Conservation (phyloP, 2,113 vertebrate genomes). For the Gadus chalcogrammus region DNA sequence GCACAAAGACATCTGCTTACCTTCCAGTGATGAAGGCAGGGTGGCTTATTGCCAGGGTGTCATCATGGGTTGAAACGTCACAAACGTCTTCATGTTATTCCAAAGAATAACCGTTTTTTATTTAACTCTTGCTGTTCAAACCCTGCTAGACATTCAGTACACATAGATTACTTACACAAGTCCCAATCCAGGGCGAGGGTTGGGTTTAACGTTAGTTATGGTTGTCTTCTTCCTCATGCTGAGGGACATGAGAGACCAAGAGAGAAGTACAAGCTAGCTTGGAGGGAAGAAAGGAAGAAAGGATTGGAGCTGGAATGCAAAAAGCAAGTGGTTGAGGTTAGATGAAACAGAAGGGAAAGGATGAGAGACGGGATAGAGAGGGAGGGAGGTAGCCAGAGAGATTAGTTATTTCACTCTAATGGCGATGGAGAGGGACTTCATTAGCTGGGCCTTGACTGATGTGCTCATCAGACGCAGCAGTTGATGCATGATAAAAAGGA, state of each 20-base stretch:
- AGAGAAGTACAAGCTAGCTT: too few species aligned
- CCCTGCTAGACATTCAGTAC: neutral
- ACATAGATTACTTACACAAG: too few species aligned
- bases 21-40: too few species aligned
- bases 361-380: neutral
- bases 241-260: neutral
- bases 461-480: slow-evolving; percentile 55
- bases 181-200: too few species aligned
- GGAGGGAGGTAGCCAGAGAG: slow-evolving; percentile 22
- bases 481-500: slow-evolving; percentile 56
- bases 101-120: too few species aligned
- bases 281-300: neutral
- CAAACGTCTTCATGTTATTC: too few species aligned
- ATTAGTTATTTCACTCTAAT: slow-evolving; percentile 59
- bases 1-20: too few species aligned
- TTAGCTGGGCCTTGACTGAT: slow-evolving; percentile 58
- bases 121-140: neutral
- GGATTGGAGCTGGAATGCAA: slow-evolving; percentile 1
- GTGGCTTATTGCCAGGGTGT: too few species aligned
- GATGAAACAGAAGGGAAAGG: slow-evolving; percentile 12
- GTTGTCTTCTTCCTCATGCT: neutral
- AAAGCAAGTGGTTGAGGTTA: slow-evolving; percentile 22
- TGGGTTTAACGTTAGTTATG: too few species aligned
- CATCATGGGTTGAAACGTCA: too few species aligned
- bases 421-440: slow-evolving; percentile 59